Evolutionary conservation across 2,888 invertebrate species (phyloP).

Genomic region (Clostera curtula): DNA sequence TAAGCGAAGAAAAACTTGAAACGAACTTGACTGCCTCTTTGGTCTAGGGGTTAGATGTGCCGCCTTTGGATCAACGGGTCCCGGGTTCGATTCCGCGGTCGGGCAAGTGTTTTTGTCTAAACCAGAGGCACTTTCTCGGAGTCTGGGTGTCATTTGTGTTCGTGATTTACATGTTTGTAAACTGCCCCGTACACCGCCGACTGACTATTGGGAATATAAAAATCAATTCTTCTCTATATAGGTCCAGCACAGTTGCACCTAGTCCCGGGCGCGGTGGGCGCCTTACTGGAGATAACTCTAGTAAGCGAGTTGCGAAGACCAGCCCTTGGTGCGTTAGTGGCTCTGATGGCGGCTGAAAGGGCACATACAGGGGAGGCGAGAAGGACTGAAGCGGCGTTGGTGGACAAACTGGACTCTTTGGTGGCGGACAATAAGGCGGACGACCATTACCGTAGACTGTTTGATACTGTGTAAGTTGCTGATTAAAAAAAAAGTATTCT

Average conservation of each 20-base stretch:
- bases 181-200: too few relatives aligned
- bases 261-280: constrained; percentile 94
- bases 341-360: constrained; percentile 96
- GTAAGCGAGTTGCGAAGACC: constrained; percentile 93
- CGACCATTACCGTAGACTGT: constrained; percentile 93
- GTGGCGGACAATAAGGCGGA: constrained; percentile 96
- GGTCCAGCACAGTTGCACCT: constrained; percentile 91
- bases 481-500: too few relatives aligned
- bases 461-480: constrained; percentile 93
- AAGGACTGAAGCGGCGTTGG: constrained; percentile 93
- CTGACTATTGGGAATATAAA: too few relatives aligned
- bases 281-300: constrained; percentile 93
- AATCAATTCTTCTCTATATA: constrained; percentile 26
- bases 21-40: too few relatives aligned
- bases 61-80: too few relatives aligned
- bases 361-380: constrained; percentile 88
- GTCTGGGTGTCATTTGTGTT: too few relatives aligned
- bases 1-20: too few relatives aligned
- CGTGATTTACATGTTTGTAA: too few relatives aligned
- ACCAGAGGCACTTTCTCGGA: too few relatives aligned
- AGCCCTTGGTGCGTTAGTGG: constrained; percentile 93
- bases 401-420: constrained; percentile 93
- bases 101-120: too few relatives aligned
- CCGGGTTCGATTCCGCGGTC: too few relatives aligned
- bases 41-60: too few relatives aligned